These are phyloP conservation scores for Hanleya hanleyi DNA, from an alignment of 2,888 invertebrate genomes.

Conservation along the genomic window DNA sequence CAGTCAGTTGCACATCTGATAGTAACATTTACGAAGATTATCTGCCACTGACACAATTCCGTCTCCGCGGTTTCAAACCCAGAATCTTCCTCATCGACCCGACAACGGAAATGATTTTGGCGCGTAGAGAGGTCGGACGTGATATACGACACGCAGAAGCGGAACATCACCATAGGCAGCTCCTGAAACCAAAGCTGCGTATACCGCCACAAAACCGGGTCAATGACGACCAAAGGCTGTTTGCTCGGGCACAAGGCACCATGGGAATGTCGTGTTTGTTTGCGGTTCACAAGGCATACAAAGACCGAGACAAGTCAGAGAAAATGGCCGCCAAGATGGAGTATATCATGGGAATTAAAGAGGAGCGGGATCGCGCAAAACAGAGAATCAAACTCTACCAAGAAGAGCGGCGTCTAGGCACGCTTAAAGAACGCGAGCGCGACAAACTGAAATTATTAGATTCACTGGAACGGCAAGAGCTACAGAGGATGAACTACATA, in stretches of 20 bases:
- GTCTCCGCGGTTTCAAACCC: conserved; percentile 58
- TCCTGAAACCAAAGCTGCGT: conserved; percentile 44
- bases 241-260: conserved; percentile 63
- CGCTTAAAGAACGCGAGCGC: conserved; percentile 53
- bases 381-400: conserved; percentile 61
- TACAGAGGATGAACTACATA: conserved; percentile 54
- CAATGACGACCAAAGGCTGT: conserved; percentile 58
- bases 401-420: conserved; percentile 58
- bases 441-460: conserved; percentile 58
- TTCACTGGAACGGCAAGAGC: conserved; percentile 57
- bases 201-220: conserved; percentile 35
- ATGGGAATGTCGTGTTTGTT: conserved; percentile 68
- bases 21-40: conserved; percentile 48
- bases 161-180: conserved; percentile 51
- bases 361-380: conserved; percentile 63
- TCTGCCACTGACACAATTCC: conserved; percentile 54
- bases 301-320: conserved; percentile 67
- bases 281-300: conserved; percentile 71
- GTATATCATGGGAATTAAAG: conserved; percentile 58
- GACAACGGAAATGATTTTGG: conserved; percentile 64
- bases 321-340: conserved; percentile 60
- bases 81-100: conserved; percentile 57
- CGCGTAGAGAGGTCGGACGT: conserved; percentile 61
- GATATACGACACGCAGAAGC: conserved; percentile 64
- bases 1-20: conserved; percentile 33